A percentile compares a stretch with the other conserved stretches of the same genome.
phyloP scores from a whole-genome alignment of 2,888 invertebrate species.

The Dynastes tityus region DNA sequence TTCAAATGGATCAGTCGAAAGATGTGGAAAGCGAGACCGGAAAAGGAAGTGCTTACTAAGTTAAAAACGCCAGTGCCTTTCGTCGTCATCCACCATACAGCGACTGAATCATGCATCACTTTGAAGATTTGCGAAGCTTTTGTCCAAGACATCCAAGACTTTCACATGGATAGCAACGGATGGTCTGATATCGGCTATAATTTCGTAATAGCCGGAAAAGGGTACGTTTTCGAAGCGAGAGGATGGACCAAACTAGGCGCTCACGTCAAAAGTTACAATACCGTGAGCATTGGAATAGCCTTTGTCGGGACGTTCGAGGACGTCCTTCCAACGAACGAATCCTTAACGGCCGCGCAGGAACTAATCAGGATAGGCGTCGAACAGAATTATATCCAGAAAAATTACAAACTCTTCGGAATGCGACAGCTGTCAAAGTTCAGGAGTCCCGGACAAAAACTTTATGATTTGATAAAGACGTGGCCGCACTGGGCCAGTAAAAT shows the following conservation, averaged over 20 bases:
- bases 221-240: slow-evolving; percentile 82
- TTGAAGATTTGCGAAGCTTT: slow-evolving; percentile 76
- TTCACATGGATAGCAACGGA: slow-evolving; percentile 78
- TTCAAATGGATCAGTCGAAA: slow-evolving; percentile 68
- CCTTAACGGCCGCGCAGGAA: slow-evolving; percentile 76
- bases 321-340: slow-evolving; percentile 71
- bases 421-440: slow-evolving; percentile 78
- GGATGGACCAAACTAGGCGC: slow-evolving; percentile 85
- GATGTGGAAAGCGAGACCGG: slow-evolving; percentile 81
- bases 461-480: slow-evolving; percentile 79
- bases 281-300: slow-evolving; percentile 79
- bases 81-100: slow-evolving; percentile 80
- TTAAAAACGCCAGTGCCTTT: slow-evolving; percentile 72
- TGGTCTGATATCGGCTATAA: slow-evolving; percentile 85
- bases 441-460: slow-evolving; percentile 81
- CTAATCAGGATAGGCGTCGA: slow-evolving; percentile 78
- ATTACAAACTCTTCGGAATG: slow-evolving; percentile 81
- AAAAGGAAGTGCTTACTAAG: slow-evolving; percentile 53
- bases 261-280: slow-evolving; percentile 80
- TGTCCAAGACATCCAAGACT: slow-evolving; percentile 78
- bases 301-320: slow-evolving; percentile 82
- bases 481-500: slow-evolving; percentile 72
- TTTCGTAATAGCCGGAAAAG: slow-evolving; percentile 86
- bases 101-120: slow-evolving; percentile 74
- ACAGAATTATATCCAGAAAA: slow-evolving; percentile 74